phyloP scores from a whole-genome alignment of 2,888 invertebrate species.

The Drymonia ruficornis region DNA sequence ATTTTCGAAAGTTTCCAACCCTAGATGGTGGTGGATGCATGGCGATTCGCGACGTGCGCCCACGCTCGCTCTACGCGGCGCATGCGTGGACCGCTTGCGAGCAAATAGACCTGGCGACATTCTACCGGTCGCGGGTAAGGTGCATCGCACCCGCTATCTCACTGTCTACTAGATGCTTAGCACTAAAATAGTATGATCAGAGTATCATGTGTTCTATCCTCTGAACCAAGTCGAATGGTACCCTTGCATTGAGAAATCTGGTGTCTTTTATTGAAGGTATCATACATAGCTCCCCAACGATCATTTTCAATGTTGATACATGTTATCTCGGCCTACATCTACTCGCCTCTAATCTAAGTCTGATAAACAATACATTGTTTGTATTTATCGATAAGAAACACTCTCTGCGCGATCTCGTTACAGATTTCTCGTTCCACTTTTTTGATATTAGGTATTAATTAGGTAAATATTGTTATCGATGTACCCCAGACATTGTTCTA shows the following conservation, averaged over 20 bases:
- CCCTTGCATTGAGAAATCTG: too few species aligned
- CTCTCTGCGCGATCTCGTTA: constrained; percentile 19
- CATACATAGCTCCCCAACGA: neutral
- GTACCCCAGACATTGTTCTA: neutral
- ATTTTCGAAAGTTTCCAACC: neutral
- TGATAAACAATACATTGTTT: constrained; percentile 38
- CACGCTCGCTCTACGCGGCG: constrained; percentile 19
- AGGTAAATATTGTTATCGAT: neutral
- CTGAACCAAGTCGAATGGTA: too few species aligned
- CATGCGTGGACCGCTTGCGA: constrained; percentile 23
- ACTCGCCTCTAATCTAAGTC: constrained; percentile 28
- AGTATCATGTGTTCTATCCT: too few species aligned
- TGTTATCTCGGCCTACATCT: constrained; percentile 43
- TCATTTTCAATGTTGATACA: neutral
- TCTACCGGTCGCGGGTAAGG: constrained; percentile 41
- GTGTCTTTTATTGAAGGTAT: too few species aligned
- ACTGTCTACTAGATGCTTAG: constrained; percentile 7
- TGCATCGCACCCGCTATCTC: constrained; percentile 32
- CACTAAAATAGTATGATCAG: too few species aligned
- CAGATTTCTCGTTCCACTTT: constrained; percentile 27
- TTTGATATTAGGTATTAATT: constrained; percentile 5
- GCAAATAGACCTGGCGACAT: constrained; percentile 43
- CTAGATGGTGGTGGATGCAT: constrained; percentile 8
- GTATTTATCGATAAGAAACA: constrained; percentile 28
- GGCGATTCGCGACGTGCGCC: constrained; percentile 17